These are phyloP conservation scores for Bufo bufo DNA, from an alignment of 2,113 vertebrate species.

Conservation along the genomic window DNA sequence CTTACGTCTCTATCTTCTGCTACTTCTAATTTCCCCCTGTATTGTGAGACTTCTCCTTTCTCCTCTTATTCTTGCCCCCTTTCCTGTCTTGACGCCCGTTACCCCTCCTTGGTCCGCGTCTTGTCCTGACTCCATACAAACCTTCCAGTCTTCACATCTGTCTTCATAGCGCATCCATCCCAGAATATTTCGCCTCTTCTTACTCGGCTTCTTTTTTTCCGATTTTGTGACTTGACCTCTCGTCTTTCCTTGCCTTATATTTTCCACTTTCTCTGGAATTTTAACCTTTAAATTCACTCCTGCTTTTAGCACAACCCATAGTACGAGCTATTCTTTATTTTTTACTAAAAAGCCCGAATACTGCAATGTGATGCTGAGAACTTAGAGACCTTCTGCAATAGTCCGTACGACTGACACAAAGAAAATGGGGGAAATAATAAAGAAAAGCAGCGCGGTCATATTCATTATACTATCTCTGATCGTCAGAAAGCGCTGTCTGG, in stretches of 20 bases:
- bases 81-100: neutral
- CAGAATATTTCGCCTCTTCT: neutral
- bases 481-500: neutral
- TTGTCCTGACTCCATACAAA: neutral
- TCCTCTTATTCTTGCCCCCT: neutral
- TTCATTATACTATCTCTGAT: neutral
- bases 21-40: neutral
- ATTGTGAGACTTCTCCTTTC: neutral
- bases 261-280: constrained; percentile 28
- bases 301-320: constrained; percentile 45
- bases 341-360: constrained; percentile 34
- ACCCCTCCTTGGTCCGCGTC: neutral
- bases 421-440: neutral
- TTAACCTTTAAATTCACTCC: constrained; percentile 48
- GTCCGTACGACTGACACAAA: neutral
- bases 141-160: neutral
- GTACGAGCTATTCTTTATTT: constrained; percentile 37
- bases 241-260: too few relatives aligned
- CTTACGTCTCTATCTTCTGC: neutral
- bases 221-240: neutral
- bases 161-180: neutral
- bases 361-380: neutral
- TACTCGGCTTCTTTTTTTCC: neutral
- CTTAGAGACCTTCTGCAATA: constrained; percentile 7
- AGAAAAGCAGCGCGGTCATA: neutral